Base-by-base conservation (phyloP, 1,140 invertebrate genomes). In the Phthorimaea operculella region DNA sequence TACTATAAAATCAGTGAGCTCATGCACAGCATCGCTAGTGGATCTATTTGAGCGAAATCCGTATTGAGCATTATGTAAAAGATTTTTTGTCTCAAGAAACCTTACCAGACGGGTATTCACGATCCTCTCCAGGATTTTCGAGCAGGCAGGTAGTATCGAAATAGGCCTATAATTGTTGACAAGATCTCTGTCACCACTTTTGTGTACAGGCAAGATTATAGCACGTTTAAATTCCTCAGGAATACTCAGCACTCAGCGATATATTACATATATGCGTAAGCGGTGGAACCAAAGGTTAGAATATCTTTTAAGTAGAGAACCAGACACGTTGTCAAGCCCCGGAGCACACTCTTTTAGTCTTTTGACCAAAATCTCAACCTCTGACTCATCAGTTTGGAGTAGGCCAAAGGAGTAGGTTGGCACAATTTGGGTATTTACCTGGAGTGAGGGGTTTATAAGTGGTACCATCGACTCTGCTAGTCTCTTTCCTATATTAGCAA, bases 21-120 rank as follows among this genome's bases (percentile, higher is more conserved):
- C n/a, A 10, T 48, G n/a, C 14, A 48, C 45, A 48, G 45, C 45
- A 16, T 48, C 45, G n/a, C 16, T 18, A 18, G 45, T 48, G 14
- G 45, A 48, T 10, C n/a, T 48, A 11, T 16, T 16, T 14, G 14
- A 18, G 4, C 45, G n/a, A 18, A 48, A 48, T 4, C 45, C 45
- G 16, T 16, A 48, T 48, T 48, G 45, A 10, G 14, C 10, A 16
- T 48, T 18, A 18, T 12, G 16, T 15, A 48, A 48, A 16, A 48
- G 45, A 1, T 48, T 48, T 12, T 16, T 16, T 48, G 9, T 48
- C 16, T 48, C 45, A 4, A 48, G 16, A 48, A 6, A 48, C 16
- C 16, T 48, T 14, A 16, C 16, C 5, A 48, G 10, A 11, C 45
- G n/a, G 9, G 45, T 14, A 16, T 48, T 48, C 5, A 48, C n/a